Conservation (phyloP, 2,113 vertebrate genomes). For the Corythoichthys intestinalis region DNA sequence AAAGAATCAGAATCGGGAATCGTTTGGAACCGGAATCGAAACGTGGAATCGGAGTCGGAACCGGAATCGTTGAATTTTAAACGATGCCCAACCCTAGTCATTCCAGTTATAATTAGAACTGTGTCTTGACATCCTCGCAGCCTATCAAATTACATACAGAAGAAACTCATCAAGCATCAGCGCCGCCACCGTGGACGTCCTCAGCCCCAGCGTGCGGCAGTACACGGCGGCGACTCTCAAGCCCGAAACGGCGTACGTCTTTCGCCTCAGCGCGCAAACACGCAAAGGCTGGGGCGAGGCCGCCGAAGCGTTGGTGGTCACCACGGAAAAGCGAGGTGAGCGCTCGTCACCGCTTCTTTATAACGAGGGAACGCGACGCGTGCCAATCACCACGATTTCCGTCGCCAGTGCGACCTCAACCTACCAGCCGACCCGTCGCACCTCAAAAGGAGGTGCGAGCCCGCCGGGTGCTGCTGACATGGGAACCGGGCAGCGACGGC, state of each 20-base stretch:
- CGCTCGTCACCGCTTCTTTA: neutral
- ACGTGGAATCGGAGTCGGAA: too few relatives aligned
- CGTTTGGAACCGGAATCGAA: too few relatives aligned
- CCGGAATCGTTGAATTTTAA: too few relatives aligned
- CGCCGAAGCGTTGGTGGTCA: constrained; percentile 91
- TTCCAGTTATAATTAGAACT: neutral
- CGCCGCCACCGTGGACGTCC: constrained; percentile 80
- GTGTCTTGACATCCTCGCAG: constrained; percentile 54
- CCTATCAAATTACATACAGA: constrained; percentile 90
- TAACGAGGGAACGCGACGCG: neutral
- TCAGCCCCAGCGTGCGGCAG: constrained; percentile 85
- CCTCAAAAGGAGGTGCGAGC: constrained; percentile 76
- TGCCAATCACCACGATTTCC: too few relatives aligned
- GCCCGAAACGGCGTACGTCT: constrained; percentile 88
- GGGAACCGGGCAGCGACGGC: constrained; percentile 95
- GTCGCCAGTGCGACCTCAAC: constrained; percentile 83
- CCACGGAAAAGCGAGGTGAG: constrained; percentile 93
- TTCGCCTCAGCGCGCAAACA: constrained; percentile 90
- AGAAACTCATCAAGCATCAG: constrained; percentile 82
- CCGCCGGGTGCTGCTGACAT: constrained; percentile 86
- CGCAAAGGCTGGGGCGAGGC: constrained; percentile 96
- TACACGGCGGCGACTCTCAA: constrained; percentile 83
- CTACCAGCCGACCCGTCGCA: constrained; percentile 82
- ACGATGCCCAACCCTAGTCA: neutral
- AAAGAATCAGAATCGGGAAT: too few relatives aligned